Evolutionary conservation across 23 tunicate genomes (phyloP), one percentile per base, ranked within the genome.

Genomic region (Diplosoma virens): DNA sequence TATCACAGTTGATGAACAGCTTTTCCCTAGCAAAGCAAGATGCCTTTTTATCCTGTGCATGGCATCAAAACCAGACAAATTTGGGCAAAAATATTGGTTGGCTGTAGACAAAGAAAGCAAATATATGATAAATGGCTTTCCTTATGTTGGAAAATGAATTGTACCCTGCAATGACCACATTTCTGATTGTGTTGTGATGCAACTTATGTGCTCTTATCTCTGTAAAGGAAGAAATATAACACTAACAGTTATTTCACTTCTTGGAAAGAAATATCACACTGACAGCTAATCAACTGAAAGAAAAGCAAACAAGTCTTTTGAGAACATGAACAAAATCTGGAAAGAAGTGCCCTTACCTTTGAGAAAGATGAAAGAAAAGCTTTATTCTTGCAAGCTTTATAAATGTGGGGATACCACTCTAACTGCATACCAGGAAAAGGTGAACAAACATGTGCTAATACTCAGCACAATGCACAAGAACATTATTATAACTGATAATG

Each of bases 1-100:
- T 64, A 68, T 68, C 53, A 68, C 55, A 34, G 75, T 37, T 9
- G 53, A 68, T 21, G 75, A 68, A 54, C 75, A 68, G 53, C 75
- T 68, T 9, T 35, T 68, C 25, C 75, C 75, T 6, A 33, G 75
- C 27, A 68, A 68, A 68, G 75, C 75, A 4, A 34, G 75, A 34
- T 34, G 53, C 55, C 27, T 5, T 11, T 33, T 68, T 21, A 68
- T 25, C 22, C 75, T 34, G 25, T 36, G 6, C 22, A 68, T 37
- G 75, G 53, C 75, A 33, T 33, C 53, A 7, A 68, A 68, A 54
- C 75, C 75, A 37, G 54, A 68, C 30, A 68, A 68, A 9, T 68
- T 37, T 33, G 75, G 75, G 26, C 75, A 33, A 35, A 68, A 37
- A 37, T 36, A 33, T 68, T 68, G 75, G 75, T 68, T 68, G 22